Conservation (phyloP, 2,113 vertebrate species). For the Elaphurus davidianus region DNA sequence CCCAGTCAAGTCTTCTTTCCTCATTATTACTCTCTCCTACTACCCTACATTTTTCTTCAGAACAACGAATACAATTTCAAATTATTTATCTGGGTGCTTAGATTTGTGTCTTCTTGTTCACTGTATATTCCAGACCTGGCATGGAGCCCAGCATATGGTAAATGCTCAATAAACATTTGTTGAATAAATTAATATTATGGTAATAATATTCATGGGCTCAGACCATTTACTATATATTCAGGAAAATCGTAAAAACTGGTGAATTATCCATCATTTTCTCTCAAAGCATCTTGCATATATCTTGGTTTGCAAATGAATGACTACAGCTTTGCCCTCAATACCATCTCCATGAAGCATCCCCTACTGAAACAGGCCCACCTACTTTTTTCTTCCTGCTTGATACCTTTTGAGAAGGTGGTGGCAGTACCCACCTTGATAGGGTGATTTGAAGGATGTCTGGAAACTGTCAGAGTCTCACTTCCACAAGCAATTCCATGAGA, state of each 20-base stretch:
- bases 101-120: neutral
- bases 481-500: neutral
- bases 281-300: neutral
- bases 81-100: constrained; percentile 16
- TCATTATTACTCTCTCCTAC: neutral
- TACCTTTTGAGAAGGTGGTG: neutral
- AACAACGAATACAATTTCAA: neutral
- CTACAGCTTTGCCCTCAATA: neutral
- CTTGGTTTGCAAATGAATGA: constrained; percentile 36
- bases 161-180: constrained; percentile 64
- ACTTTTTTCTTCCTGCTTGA: neutral
- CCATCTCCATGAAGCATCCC: neutral
- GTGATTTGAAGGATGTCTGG: neutral
- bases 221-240: constrained; percentile 42
- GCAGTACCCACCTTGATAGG: neutral
- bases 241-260: constrained; percentile 41
- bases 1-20: neutral
- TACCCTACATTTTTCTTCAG: neutral
- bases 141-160: constrained; percentile 47
- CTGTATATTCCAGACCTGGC: constrained; percentile 22
- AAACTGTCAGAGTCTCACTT: neutral
- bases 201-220: constrained; percentile 45
- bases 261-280: constrained; percentile 11
- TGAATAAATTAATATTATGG: constrained; percentile 52
- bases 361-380: neutral